These are phyloP conservation scores for Penaeus vannamei DNA, from an alignment of 1,140 invertebrate species.

Conservation along the genomic window DNA sequence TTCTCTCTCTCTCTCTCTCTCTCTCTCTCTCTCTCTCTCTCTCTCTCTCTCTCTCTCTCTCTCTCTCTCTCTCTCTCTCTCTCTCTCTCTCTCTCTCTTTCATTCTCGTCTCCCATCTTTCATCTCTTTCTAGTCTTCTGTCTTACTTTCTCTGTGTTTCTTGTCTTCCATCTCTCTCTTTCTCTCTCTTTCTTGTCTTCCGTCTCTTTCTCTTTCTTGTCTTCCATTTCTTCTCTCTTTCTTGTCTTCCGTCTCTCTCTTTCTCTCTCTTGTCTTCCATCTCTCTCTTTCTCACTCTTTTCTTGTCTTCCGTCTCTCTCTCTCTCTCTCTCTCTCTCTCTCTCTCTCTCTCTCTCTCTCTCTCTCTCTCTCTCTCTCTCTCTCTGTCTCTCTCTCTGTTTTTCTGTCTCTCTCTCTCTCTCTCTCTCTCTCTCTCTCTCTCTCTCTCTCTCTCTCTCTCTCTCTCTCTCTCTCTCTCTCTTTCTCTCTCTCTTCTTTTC, in stretches of 20 bases:
- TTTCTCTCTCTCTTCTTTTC: too few relatives aligned
- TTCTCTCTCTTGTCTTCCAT: background rate
- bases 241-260: background rate
- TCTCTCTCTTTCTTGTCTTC: background rate
- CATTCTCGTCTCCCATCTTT: too few relatives aligned
- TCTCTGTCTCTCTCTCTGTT: background rate
- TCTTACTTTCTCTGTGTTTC: background rate
- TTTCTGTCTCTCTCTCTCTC: too few relatives aligned
- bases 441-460: background rate
- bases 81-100: too few relatives aligned
- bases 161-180: background rate
- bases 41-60: too few relatives aligned
- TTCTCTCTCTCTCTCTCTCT: too few relatives aligned
- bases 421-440: slow-evolving; percentile 7
- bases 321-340: too few relatives aligned
- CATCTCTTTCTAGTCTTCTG: too few relatives aligned
- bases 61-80: too few relatives aligned
- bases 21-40: too few relatives aligned
- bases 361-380: background rate
- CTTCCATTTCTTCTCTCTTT: background rate
- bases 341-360: background rate
- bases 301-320: slow-evolving; percentile 27
- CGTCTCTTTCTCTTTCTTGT: background rate
- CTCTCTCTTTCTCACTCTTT: background rate
- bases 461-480: slow-evolving; percentile 41